These are phyloP conservation scores for Zaprionus ghesquierei DNA, from an alignment of 1,140 invertebrate genomes.

Conservation along the genomic window DNA sequence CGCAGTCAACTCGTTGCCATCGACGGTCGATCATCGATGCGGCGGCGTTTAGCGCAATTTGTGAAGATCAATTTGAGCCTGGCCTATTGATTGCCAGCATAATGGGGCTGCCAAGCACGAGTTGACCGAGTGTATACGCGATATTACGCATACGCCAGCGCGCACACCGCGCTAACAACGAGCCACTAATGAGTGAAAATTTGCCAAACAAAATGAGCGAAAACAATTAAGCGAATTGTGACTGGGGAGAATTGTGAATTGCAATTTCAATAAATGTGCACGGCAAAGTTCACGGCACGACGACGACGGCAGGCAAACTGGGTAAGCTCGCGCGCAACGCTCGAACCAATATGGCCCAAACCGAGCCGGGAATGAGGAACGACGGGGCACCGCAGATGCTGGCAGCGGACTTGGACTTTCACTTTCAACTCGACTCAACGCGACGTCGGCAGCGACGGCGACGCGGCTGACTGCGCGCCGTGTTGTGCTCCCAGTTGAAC, in stretches of 20 bases:
- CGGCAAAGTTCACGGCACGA: constrained; percentile 62
- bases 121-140: constrained; percentile 4
- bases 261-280: constrained; percentile 69
- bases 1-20: background rate
- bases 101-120: constrained; percentile 24
- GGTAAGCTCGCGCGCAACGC: constrained; percentile 31
- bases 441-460: constrained; percentile 14
- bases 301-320: constrained; percentile 30
- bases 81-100: constrained; percentile 29
- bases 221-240: constrained; percentile 66
- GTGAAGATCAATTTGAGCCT: constrained; percentile 15
- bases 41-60: constrained; percentile 27
- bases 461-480: constrained; percentile 29
- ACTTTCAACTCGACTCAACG: constrained; percentile 61
- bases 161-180: constrained; percentile 25
- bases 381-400: background rate
- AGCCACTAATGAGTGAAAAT: constrained; percentile 68
- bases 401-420: constrained; percentile 52
- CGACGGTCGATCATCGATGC: constrained; percentile 12
- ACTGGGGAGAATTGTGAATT: constrained; percentile 62
- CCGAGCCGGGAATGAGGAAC: background rate
- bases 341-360: background rate
- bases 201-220: constrained; percentile 50
- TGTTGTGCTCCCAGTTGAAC: constrained; percentile 34
- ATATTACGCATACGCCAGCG: constrained; percentile 56